Evolutionary conservation across 2,888 invertebrate species (phyloP).

Genomic region (Lobophora halterata): DNA sequence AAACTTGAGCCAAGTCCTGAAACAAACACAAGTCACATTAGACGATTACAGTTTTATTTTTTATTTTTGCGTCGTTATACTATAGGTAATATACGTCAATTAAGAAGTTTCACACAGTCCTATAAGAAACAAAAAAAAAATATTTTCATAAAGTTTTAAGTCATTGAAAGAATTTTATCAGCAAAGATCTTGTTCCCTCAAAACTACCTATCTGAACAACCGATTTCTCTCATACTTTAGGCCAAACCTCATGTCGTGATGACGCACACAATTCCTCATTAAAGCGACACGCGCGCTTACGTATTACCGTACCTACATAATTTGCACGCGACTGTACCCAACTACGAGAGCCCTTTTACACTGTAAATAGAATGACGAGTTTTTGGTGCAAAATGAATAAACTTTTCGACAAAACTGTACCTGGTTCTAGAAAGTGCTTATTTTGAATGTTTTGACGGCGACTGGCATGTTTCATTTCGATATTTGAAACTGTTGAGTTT

Average conservation of each 20-base stretch:
- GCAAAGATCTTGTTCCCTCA: neutral
- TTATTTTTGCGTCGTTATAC: no score
- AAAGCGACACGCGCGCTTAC: constrained; percentile 50
- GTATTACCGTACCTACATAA: constrained; percentile 43
- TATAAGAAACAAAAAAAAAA: no score
- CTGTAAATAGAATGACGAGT: constrained; percentile 14
- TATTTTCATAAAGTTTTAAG: neutral
- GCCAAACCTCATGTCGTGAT: constrained; percentile 47
- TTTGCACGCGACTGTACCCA: constrained; percentile 36
- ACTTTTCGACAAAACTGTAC: constrained; percentile 16
- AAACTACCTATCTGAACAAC: no score
- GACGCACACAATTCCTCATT: constrained; percentile 74
- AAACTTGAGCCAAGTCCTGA: no score
- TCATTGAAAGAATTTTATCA: neutral
- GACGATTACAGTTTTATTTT: no score
- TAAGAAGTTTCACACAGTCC: no score
- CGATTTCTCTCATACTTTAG: constrained; percentile 22
- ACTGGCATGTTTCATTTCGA: constrained; percentile 7
- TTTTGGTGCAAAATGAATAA: constrained; percentile 14
- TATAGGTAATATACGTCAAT: no score
- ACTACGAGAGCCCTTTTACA: constrained; percentile 12
- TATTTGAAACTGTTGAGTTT: constrained; percentile 5
- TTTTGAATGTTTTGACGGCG: constrained; percentile 13
- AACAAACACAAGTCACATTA: no score
- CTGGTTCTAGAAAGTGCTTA: constrained; percentile 10